Evolutionary conservation across 2,797 vertebrate genomes (phyloP).

Genomic region (Galagoides demidoff): DNA sequence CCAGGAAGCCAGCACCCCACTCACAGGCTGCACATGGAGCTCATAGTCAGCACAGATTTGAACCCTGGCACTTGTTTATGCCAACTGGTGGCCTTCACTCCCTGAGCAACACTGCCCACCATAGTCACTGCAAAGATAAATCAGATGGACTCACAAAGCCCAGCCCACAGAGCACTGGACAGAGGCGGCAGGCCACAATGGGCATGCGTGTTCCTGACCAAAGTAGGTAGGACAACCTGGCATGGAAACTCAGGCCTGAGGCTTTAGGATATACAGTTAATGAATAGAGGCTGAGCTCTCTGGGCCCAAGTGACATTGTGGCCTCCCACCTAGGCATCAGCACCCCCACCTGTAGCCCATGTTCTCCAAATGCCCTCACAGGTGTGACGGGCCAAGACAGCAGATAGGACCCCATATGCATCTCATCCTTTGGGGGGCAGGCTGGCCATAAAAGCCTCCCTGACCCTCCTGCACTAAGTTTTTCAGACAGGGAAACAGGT

Average conservation of each 20-base stretch:
- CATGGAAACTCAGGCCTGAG: neutral
- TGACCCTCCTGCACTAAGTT: neutral
- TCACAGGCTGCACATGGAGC: too few species aligned
- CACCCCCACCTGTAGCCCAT: neutral
- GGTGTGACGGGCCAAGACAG: too few species aligned
- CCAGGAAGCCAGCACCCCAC: too few species aligned
- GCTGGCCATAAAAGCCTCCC: accelerated
- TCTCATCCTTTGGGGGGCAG: neutral
- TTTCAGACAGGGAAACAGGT: neutral
- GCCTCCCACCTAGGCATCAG: neutral
- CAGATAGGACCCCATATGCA: neutral
- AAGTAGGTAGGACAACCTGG: neutral
- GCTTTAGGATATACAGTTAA: neutral
- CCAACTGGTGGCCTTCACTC: neutral
- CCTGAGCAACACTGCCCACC: neutral
- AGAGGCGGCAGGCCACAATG: neutral
- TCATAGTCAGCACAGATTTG: neutral
- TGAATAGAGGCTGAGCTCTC: neutral
- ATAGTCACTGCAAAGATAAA: too few species aligned
- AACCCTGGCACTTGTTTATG: neutral
- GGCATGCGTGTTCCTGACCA: too few species aligned
- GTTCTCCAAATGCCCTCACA: neutral
- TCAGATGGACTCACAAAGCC: neutral
- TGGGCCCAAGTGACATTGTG: neutral
- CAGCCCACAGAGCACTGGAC: neutral